A percentile compares a stretch with the other conserved stretches of the same genome.
phyloP scores from a whole-genome alignment of 2,113 vertebrate genomes.

The Cochlearius cochlearius region DNA sequence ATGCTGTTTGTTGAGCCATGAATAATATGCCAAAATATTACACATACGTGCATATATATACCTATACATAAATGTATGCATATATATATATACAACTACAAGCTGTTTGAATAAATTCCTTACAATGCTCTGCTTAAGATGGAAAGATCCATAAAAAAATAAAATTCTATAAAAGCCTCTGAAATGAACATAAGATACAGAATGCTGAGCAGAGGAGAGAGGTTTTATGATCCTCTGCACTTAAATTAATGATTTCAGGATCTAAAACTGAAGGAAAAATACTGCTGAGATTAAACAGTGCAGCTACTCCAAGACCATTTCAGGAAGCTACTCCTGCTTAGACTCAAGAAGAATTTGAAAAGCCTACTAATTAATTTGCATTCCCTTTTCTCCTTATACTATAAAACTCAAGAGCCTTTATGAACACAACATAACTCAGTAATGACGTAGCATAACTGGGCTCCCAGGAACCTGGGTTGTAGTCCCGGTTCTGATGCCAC shows the following conservation, averaged over 20 bases:
- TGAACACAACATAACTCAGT: not conserved
- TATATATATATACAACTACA: not conserved
- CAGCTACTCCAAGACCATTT: not conserved
- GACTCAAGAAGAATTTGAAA: not conserved
- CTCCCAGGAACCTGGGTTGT: not conserved
- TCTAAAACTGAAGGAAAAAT: conserved; percentile 24
- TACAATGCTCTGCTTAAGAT: not conserved
- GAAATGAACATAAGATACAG: conserved; percentile 7
- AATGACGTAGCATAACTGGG: not conserved
- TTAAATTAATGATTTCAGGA: conserved; percentile 42
- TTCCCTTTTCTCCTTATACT: not conserved
- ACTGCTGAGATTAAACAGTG: not conserved
- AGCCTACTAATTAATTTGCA: not conserved
- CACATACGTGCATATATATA: not conserved
- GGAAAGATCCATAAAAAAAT: not conserved
- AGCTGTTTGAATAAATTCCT: not conserved
- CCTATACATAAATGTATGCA: not conserved
- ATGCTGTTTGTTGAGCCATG: not conserved
- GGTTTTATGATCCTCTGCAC: conserved; percentile 30
- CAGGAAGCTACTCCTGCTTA: not conserved
- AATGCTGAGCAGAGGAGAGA: not conserved
- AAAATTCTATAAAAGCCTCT: not conserved
- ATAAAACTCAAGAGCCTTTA: not conserved
- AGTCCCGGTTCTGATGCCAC: not conserved
- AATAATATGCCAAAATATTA: not conserved